Evolutionary conservation across 2,888 invertebrate genomes (phyloP).

Genomic region (Drosophila histrio): DNA sequence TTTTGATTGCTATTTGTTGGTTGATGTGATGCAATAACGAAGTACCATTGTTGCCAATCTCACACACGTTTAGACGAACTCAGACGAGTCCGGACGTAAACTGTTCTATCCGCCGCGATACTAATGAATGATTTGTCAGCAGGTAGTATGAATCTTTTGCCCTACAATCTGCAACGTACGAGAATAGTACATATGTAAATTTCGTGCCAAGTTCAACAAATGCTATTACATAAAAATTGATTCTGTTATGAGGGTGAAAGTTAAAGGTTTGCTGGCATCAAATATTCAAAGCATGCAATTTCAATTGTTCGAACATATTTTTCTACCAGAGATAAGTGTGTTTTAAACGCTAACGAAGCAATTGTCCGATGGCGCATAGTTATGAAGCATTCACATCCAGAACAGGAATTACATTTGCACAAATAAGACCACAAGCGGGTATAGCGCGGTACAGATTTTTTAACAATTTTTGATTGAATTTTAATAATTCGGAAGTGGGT

Average conservation of each 20-base stretch:
- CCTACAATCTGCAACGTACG: slow-evolving; percentile 58
- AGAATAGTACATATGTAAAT: slow-evolving; percentile 49
- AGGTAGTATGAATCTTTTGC: slow-evolving; percentile 41
- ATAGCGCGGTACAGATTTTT: not conserved
- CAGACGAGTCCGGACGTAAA: slow-evolving; percentile 9
- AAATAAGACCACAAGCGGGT: not conserved
- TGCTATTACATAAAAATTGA: slow-evolving; percentile 22
- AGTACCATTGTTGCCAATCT: slow-evolving; percentile 67
- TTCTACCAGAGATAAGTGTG: slow-evolving; percentile 36
- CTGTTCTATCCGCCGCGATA: slow-evolving; percentile 41
- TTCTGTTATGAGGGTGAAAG: slow-evolving; percentile 22
- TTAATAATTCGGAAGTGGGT: not conserved
- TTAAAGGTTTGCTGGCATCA: slow-evolving; percentile 60
- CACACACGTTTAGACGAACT: slow-evolving; percentile 17
- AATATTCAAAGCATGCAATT: slow-evolving; percentile 59
- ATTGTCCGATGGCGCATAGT: slow-evolving; percentile 52
- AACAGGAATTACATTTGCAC: not conserved
- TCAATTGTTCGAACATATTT: slow-evolving; percentile 40
- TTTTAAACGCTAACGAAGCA: slow-evolving; percentile 71
- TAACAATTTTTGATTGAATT: not conserved
- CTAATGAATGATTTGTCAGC: slow-evolving; percentile 70
- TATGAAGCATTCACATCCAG: not conserved
- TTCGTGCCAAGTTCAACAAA: slow-evolving; percentile 50
- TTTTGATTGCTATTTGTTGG: slow-evolving; percentile 60
- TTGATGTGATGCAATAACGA: slow-evolving; percentile 69